phyloP scores from a whole-genome alignment of 2,888 invertebrate species.

The Lasioglossum vierecki region DNA sequence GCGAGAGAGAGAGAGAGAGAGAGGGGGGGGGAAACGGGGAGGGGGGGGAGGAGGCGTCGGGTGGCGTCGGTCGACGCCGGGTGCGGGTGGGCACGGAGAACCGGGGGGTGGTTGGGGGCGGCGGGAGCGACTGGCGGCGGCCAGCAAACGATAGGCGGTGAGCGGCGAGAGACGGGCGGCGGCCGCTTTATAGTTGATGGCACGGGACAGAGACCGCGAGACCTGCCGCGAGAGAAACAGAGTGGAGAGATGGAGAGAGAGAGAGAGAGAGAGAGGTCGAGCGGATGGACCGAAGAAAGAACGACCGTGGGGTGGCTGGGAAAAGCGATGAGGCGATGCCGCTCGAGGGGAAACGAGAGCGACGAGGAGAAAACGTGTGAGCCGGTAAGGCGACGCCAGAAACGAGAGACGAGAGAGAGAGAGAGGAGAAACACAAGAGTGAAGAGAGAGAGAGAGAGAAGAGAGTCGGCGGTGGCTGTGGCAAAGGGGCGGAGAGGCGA shows the following conservation, averaged over 20 bases:
- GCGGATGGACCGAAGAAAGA: constrained; percentile 53
- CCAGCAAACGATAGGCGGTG: constrained; percentile 65
- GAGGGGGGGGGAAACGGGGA: background rate
- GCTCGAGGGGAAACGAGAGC: constrained; percentile 42
- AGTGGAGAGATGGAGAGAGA: background rate
- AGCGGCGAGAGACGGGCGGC: constrained; percentile 60
- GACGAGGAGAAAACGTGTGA: constrained; percentile 29
- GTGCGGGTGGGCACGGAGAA: background rate
- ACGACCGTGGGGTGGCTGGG: constrained; percentile 47
- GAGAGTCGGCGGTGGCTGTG: constrained; percentile 9
- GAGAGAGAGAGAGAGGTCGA: background rate
- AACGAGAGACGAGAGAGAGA: constrained; percentile 19
- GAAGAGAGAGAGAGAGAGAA: constrained; percentile 19
- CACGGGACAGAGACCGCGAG: constrained; percentile 23
- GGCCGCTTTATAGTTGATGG: constrained; percentile 31
- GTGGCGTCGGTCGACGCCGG: background rate
- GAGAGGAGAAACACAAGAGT: constrained; percentile 3
- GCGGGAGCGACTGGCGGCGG: constrained; percentile 67
- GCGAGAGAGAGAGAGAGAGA: background rate
- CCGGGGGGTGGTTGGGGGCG: background rate
- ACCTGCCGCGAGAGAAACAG: background rate
- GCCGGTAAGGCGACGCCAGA: constrained; percentile 35
- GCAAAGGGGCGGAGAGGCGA: constrained; percentile 14
- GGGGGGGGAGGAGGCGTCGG: background rate
- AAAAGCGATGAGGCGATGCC: constrained; percentile 48